Evolutionary conservation across 1,140 invertebrate genomes (phyloP).

Genomic region (Penaeus chinensis): DNA sequence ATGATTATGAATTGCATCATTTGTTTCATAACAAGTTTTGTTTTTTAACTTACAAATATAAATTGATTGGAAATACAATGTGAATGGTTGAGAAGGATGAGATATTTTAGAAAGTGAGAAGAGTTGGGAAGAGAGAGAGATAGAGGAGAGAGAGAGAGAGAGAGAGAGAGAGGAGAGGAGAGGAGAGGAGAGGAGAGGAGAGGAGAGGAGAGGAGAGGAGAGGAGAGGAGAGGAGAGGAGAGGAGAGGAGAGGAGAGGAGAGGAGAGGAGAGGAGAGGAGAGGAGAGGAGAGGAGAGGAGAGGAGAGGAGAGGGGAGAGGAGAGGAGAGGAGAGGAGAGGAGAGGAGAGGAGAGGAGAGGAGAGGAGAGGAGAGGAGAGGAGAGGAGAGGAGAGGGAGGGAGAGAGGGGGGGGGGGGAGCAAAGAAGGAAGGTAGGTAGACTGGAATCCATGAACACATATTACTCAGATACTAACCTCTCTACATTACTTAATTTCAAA

Average conservation of each 20-base stretch:
- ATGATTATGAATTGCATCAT: neutral
- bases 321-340: neutral
- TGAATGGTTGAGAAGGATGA: too few relatives aligned
- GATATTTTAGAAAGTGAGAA: too few relatives aligned
- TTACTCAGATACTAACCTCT: constrained; percentile 66
- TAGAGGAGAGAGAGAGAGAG: too few relatives aligned
- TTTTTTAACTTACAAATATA: too few relatives aligned
- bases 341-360: neutral
- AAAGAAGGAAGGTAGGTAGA: neutral
- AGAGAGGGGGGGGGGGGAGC: neutral
- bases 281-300: neutral
- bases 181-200: neutral
- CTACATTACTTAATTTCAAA: constrained; percentile 65
- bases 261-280: neutral
- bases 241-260: neutral
- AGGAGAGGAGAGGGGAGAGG: neutral
- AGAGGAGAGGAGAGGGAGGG: too few relatives aligned
- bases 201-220: neutral
- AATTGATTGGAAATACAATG: too few relatives aligned
- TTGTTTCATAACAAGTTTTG: neutral
- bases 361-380: neutral
- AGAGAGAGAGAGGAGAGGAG: too few relatives aligned
- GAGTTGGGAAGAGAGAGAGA: too few relatives aligned
- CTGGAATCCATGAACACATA: neutral
- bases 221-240: neutral